Percentiles rank a stretch among this genome's conserved stretches.
Conservation (phyloP, 1,140 invertebrate species). For the Dendrolimus kikuchii region DNA sequence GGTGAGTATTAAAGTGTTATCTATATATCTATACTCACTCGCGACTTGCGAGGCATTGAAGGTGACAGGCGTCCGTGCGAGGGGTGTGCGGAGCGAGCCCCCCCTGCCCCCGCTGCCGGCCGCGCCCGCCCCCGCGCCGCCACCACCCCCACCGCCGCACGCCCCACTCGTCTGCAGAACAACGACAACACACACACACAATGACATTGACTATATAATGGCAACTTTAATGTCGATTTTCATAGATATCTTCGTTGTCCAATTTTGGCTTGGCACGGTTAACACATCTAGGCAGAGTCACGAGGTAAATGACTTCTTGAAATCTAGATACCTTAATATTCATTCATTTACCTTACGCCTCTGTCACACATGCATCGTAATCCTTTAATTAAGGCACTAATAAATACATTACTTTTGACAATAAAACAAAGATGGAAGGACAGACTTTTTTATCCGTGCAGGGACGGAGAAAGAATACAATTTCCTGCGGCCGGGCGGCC, state of each 20-base stretch:
- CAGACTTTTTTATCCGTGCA: too few relatives aligned
- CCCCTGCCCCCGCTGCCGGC: slow-evolving; percentile 31
- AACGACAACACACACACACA: slow-evolving; percentile 3
- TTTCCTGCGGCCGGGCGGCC: too few relatives aligned
- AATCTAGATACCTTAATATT: too few relatives aligned
- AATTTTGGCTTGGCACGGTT: too few relatives aligned
- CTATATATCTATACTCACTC: slow-evolving; percentile 49
- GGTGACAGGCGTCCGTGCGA: slow-evolving; percentile 59
- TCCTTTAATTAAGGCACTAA: too few relatives aligned
- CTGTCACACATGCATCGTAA: too few relatives aligned
- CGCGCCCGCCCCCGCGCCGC: slow-evolving; percentile 15
- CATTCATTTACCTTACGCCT: too few relatives aligned
- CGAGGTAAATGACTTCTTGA: too few relatives aligned
- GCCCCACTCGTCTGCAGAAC: slow-evolving; percentile 27
- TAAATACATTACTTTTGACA: too few relatives aligned
- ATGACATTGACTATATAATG: background rate
- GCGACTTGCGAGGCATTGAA: slow-evolving; percentile 73
- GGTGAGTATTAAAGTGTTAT: background rate
- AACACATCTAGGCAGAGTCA: too few relatives aligned
- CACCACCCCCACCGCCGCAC: slow-evolving; percentile 13
- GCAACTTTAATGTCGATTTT: background rate
- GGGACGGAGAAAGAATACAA: too few relatives aligned
- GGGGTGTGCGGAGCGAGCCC: slow-evolving; percentile 55
- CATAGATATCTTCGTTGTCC: background rate
- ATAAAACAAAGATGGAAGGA: too few relatives aligned